These are phyloP conservation scores for Bombus picipes DNA, from an alignment of 1,140 invertebrate species.

Conservation along the genomic window DNA sequence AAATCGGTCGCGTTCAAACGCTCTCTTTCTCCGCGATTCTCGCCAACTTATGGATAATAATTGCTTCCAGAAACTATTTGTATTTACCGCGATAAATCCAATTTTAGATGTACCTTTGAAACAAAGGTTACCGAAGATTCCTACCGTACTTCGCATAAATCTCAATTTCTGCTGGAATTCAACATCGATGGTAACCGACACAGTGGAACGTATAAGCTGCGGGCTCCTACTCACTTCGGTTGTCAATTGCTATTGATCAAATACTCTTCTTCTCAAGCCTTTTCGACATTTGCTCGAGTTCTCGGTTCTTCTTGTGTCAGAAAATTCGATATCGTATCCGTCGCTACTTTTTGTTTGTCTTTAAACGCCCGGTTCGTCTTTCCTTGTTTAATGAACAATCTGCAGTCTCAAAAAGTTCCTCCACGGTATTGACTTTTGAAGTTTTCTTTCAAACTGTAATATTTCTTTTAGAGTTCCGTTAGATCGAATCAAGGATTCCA, in stretches of 20 bases:
- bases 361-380: background rate
- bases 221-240: conserved; percentile 14
- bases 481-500: background rate
- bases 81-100: conserved; percentile 19
- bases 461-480: background rate
- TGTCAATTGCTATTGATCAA: conserved; percentile 35
- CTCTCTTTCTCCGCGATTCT: too few relatives aligned
- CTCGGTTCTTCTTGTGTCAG: background rate
- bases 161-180: conserved; percentile 22
- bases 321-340: conserved; percentile 11
- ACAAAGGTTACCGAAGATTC: background rate
- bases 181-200: conserved; percentile 5
- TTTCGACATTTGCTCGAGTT: background rate
- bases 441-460: background rate
- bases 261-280: background rate
- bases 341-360: background rate
- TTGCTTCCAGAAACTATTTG: background rate
- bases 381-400: conserved; percentile 11
- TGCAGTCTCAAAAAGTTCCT: background rate
- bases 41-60: background rate
- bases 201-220: conserved; percentile 13
- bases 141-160: conserved; percentile 11
- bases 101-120: conserved; percentile 3
- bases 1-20: too few relatives aligned
- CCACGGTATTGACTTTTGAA: background rate